Evolutionary conservation across 2,113 vertebrate species (phyloP), one percentile per base, ranked within the genome.

Genomic region (Tetrax tetrax): DNA sequence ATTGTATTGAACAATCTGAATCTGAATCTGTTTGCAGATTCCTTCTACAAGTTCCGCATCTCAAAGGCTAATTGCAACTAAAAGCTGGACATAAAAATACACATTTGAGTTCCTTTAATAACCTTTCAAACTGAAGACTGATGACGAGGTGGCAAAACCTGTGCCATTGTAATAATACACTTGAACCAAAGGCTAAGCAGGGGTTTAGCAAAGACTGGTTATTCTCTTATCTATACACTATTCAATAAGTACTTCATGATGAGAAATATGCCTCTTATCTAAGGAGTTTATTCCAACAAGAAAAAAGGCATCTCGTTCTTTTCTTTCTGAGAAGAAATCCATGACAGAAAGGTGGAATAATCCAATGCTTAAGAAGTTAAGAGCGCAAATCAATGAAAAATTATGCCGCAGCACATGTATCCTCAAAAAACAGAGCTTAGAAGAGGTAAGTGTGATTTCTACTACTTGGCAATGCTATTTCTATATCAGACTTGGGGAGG

Each of bases 81-180:
- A 78, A 93, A 83, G 12, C 25, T 87, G 64, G 66, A 81, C 89
- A 79, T 90, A 54, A 95, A 92, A 93, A 72, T 51, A 88, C 33
- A 91, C 57, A 83, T 81, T 4, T 70, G 51, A 83, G 50, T 77
- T 81, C 35, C 21, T 88, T 91, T 59, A 72, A 84, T 77, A 87
- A 69, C 9, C 3, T 5, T 77, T 69, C 53, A 56, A 75, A 71
- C 7, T 31, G 74, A 89, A 79, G 29, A 70, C 16, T 77, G 68
- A 27, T 43, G 77, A 66, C n/a, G 64, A 77, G 60, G 35, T 76
- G 13, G 48, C 28, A 91, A 94, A 90, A 90, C 45, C 24, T 38
- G 22, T 83, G 48, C 47, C 53, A 54, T 6, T 94, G 38, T 29
- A 90, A 64, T 64, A 68, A 69, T 84, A 65, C 17, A 54, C 48